Evolutionary conservation across 64 coral and sea anemone genomes (phyloP).

Genomic region (Trachythela sp.): DNA sequence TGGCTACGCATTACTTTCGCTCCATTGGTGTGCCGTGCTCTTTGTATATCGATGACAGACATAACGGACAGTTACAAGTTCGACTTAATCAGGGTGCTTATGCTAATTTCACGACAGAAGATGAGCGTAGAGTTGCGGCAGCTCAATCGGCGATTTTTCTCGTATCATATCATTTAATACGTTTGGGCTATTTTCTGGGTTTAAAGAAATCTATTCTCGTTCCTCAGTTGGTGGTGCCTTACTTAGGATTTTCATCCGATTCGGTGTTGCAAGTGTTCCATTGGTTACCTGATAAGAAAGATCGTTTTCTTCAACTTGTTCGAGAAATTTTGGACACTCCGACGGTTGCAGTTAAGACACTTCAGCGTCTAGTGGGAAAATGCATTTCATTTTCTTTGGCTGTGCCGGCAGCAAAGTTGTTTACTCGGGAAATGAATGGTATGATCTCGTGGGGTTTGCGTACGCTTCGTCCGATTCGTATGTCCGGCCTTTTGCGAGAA

Average conservation of each 20-base stretch:
- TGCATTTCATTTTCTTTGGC: not conserved
- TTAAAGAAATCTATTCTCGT: no score
- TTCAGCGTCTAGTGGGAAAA: not conserved
- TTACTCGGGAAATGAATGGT: constrained; percentile 43
- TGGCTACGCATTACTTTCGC: not conserved
- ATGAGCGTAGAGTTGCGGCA: not conserved
- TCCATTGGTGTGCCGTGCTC: not conserved
- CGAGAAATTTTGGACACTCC: not conserved
- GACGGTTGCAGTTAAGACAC: not conserved
- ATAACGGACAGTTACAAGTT: not conserved
- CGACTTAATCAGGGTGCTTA: not conserved
- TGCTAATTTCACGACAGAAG: not conserved
- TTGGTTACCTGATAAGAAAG: not conserved
- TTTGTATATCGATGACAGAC: not conserved
- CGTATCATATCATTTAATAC: not conserved
- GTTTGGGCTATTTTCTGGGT: not conserved
- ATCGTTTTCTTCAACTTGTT: not conserved
- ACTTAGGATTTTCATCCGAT: no score
- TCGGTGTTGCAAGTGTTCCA: not conserved
- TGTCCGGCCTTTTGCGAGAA: not conserved
- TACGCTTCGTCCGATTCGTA: not conserved
- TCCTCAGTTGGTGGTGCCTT: no score
- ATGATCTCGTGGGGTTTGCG: not conserved
- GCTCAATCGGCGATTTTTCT: not conserved
- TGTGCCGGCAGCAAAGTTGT: constrained; percentile 32